Evolutionary conservation across 1,140 invertebrate genomes (phyloP).

Genomic region (Zaprionus camerounensis): DNA sequence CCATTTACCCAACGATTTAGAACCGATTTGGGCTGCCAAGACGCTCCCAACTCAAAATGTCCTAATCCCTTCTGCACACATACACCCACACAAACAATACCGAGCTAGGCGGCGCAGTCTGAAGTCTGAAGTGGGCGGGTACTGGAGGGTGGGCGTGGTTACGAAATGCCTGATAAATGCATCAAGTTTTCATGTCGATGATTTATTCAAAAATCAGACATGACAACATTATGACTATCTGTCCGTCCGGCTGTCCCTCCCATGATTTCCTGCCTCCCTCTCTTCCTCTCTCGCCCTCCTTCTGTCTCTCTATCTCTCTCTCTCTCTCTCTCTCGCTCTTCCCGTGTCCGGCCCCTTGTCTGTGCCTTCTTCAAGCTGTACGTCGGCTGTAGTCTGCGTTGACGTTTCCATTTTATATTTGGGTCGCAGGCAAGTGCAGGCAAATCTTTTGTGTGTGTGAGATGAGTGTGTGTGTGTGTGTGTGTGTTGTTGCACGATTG

Average conservation of each 20-base stretch:
- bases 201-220: conserved; percentile 79
- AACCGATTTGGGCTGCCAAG: conserved; percentile 10
- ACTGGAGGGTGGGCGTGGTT: conserved; percentile 5
- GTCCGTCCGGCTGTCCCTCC: conserved; percentile 36
- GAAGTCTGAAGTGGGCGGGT: background rate
- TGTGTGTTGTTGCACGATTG: conserved; percentile 25
- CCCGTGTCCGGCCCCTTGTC: background rate
- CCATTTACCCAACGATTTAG: conserved; percentile 8
- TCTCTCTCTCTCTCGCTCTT: background rate
- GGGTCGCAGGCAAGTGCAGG: conserved; percentile 37
- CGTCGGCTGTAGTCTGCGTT: conserved; percentile 38
- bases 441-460: conserved; percentile 8
- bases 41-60: background rate
- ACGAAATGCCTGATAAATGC: conserved; percentile 78
- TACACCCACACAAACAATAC: background rate
- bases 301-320: background rate
- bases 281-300: background rate
- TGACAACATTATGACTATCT: conserved; percentile 75
- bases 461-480: background rate
- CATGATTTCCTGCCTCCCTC: background rate
- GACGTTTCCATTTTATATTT: conserved; percentile 73
- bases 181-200: conserved; percentile 77
- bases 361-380: background rate
- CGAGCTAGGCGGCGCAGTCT: conserved; percentile 2
- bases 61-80: conserved; percentile 9